Evolutionary conservation across 2,113 vertebrate genomes (phyloP).

Genomic region (Pagrus major): DNA sequence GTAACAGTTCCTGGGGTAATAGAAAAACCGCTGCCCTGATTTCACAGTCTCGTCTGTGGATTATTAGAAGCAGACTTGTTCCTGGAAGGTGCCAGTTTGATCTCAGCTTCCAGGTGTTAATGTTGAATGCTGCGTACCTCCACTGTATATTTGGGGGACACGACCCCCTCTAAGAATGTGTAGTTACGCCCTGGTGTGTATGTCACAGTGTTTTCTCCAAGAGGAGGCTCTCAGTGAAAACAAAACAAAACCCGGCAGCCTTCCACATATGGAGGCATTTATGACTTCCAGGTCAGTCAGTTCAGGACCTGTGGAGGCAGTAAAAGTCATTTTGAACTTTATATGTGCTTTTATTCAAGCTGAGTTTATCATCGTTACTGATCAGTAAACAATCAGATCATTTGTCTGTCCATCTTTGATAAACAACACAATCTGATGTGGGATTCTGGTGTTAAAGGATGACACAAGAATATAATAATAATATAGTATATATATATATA

Average conservation of each 20-base stretch:
- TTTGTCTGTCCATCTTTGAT: background rate
- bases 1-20: background rate
- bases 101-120: background rate
- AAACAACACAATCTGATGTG: background rate
- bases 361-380: background rate
- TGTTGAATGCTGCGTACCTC: too few relatives aligned
- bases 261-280: background rate
- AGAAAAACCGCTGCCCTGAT: too few relatives aligned
- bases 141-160: too few relatives aligned
- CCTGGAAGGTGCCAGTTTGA: background rate
- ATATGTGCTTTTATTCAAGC: background rate
- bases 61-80: background rate
- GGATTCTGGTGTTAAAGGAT: background rate
- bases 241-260: background rate
- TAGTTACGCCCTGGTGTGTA: too few relatives aligned
- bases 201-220: background rate
- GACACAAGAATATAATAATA: background rate
- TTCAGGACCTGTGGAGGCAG: background rate
- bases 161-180: too few relatives aligned
- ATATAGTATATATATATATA: too few relatives aligned
- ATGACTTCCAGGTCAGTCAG: background rate
- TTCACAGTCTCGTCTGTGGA: background rate
- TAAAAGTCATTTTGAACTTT: background rate
- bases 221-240: too few relatives aligned
- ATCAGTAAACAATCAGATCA: conserved; percentile 11